Base-by-base conservation (phyloP, 2,888 invertebrate genomes). In the Andrena bicolor region DNA sequence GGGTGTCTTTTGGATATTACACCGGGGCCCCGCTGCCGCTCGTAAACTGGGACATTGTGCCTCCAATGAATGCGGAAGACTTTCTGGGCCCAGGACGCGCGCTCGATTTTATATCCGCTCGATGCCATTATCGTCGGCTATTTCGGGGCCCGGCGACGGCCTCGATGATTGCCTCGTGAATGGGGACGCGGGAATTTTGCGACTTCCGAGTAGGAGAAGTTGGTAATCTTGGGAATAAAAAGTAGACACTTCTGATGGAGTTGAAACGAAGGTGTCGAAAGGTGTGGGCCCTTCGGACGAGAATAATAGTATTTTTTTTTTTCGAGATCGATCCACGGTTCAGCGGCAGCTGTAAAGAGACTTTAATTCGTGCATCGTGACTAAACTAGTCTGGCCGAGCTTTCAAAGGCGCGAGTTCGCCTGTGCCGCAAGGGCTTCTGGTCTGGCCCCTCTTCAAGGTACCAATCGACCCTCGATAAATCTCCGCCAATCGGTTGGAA, bases 381-480 rank as follows among this genome's bases (percentile, higher is more conserved):
- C 83, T 63, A 72, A 82, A 82, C 74, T 64, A 71, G 71, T 49
- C 66, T 64, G 71, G 28, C 61, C 48, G 10, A 64, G 71, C 80
- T 82, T 70, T 77, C 61, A 56, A 51, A 64, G 79, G 76, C 85
- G 85, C 71, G 76, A 60, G 76, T 68, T 68, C 74, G 74, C 51
- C 60, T 78, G 48, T 30, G 76, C 84, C 77, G 68, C 69, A 49
- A 76, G 81, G 83, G 78, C 72, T 75, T 76, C 77, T 35, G 16
- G 51, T 53, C 65, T 65, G 56, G 56, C 70, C 74, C 78, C 75
- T 41, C 68, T 78, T 77, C 58, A 48, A 79, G 58, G 70, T 56
- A 51, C 69, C 77, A 66, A 82, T 80, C 83, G 77, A 78, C 76
- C 86, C 84, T 80, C 84, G 83, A 83, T 82, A 79, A 88, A 88